phyloP scores from a whole-genome alignment of 2,113 vertebrate genomes.

The Dicerorhinus sumatrensis region DNA sequence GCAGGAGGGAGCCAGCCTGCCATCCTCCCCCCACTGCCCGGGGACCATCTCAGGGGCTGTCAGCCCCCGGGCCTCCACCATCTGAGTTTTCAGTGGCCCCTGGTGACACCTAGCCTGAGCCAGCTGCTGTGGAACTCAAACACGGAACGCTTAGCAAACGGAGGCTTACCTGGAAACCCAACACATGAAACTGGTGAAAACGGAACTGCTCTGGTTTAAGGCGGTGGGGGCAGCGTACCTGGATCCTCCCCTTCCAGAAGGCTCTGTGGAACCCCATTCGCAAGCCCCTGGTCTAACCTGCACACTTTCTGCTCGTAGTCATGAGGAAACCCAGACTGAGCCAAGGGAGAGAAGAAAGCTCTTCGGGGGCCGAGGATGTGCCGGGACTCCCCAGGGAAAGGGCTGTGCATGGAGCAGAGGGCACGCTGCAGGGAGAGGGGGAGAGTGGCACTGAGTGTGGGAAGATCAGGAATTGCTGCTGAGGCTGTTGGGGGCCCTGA shows the following conservation, averaged over 20 bases:
- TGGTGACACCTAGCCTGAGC: background rate
- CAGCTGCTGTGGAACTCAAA: background rate
- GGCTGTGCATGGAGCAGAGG: background rate
- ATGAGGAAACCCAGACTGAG: background rate
- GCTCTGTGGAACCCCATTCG: background rate
- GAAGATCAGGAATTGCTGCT: background rate
- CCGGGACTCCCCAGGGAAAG: background rate
- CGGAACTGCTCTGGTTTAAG: background rate
- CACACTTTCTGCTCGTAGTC: background rate
- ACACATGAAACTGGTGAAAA: rapidly evolving
- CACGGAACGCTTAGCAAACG: rapidly evolving
- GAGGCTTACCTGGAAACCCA: background rate
- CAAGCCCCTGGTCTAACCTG: background rate
- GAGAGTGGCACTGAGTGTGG: background rate
- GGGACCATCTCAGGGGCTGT: background rate
- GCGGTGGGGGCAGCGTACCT: rapidly evolving
- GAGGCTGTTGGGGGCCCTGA: background rate
- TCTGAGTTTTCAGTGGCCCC: background rate
- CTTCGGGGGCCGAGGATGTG: background rate
- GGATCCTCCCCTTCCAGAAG: background rate
- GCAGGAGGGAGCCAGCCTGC: background rate
- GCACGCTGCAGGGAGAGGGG: background rate
- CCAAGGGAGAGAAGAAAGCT: background rate
- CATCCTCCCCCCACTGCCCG: too few species aligned
- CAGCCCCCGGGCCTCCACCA: background rate